Base-by-base conservation (phyloP, 2,113 vertebrate genomes). In the Gymnocephalus cernua region DNA sequence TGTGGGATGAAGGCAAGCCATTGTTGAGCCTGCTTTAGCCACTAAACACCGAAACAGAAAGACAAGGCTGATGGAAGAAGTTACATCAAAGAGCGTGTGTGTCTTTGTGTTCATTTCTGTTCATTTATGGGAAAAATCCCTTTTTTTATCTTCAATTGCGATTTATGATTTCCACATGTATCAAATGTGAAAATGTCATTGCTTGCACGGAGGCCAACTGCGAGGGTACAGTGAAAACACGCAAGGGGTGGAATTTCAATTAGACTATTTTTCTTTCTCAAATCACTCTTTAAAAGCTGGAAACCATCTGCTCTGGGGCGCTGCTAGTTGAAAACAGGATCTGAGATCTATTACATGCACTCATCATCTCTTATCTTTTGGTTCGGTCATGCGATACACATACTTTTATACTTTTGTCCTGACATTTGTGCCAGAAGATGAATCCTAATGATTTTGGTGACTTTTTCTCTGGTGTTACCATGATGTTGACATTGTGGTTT, bases 1-100 rank as follows among this genome's bases (percentile, higher is more conserved):
- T 88, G 38, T 74, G 50, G 69, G 72, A 90, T 92, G 84, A 93
- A 93, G 86, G 84, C 69, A 32, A 85, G 79, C 74, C 88, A 92
- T 91, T 92, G 88, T 93, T 92, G 64, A 84, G 75, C 63, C 47
- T 25, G 56, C 47, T 83, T 69, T 72, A 77, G 76, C 75, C 70
- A 41, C 81, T 62, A 83, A 74, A 79, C 78, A 66, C 50, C 80
- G 75, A 77, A 68, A 82, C 53, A 88, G 82, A 88, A 59, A 84
- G 64, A 75, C 27, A 2, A 78, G 64, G 75, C 81, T 66, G 50
- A 86, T 64, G 57, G 84, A 75, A 82, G 79, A 84, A 63, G 54
- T 80, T 64, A 59, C 82, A 77, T 86, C 74, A 86, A 76, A 92
- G 77, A 32, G 82, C 32, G 63, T 69, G 21, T 57, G 67, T 82